Evolutionary conservation across 92 coral and sea anemone genomes (phyloP).

Genomic region (Zoanthus sociatus): DNA sequence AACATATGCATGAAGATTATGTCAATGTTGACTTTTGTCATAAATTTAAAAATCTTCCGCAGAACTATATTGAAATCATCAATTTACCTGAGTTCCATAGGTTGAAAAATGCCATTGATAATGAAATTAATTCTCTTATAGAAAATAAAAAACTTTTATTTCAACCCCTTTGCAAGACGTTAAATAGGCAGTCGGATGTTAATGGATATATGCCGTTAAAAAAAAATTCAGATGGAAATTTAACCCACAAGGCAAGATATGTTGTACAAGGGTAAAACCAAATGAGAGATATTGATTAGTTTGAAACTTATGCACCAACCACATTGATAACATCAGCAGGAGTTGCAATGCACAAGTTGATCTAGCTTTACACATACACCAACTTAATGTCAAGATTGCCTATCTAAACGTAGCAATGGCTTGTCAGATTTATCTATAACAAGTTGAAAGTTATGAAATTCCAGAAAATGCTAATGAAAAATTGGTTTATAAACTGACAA

Average conservation of each 20-base stretch:
- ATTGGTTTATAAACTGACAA: constrained; percentile 31
- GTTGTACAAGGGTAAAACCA: constrained; percentile 21
- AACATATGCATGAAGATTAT: too few species aligned
- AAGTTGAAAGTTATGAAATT: constrained; percentile 13
- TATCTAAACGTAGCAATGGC: constrained; percentile 23
- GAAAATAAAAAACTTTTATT: constrained; percentile 42
- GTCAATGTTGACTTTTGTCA: too few species aligned
- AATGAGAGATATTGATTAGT: not conserved
- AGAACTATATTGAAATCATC: not conserved
- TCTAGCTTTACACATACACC: too few species aligned
- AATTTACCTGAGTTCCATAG: not conserved
- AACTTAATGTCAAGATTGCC: constrained; percentile 31
- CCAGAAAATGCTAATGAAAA: not conserved
- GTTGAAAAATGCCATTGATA: constrained; percentile 49
- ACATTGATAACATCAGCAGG: constrained; percentile 24
- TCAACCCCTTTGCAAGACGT: constrained; percentile 21
- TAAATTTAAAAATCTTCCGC: not conserved
- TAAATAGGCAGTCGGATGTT: too few species aligned
- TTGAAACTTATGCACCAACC: constrained; percentile 40
- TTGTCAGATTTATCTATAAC: constrained; percentile 22
- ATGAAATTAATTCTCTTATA: constrained; percentile 29
- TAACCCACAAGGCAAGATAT: constrained; percentile 39
- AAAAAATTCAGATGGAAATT: not conserved
- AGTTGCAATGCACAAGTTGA: constrained; percentile 11
- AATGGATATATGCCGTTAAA: constrained; percentile 27